These are phyloP conservation scores for Hedya salicella DNA, from an alignment of 2,888 invertebrate genomes.

Conservation along the genomic window DNA sequence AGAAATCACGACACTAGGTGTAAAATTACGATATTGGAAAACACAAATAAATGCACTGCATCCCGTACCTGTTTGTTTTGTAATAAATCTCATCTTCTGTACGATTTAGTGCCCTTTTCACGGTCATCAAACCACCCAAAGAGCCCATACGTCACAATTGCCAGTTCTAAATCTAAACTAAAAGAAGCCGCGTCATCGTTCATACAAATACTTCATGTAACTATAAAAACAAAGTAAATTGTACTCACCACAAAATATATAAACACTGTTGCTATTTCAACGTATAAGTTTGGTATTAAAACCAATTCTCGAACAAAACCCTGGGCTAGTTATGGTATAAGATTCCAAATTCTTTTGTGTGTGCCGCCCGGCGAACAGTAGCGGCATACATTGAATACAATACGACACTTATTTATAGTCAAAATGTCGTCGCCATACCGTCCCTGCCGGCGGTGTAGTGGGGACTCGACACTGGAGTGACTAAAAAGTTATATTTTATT, in stretches of 20 bases:
- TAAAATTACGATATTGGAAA: too few relatives aligned
- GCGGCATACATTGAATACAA: constrained; percentile 44
- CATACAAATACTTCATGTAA: too few relatives aligned
- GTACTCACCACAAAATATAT: constrained; percentile 5
- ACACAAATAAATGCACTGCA: too few relatives aligned
- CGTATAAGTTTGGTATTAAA: constrained; percentile 40
- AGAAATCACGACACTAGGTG: too few relatives aligned
- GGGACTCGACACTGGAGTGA: constrained; percentile 17
- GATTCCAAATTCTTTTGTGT: constrained; percentile 45
- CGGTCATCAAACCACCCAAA: too few relatives aligned
- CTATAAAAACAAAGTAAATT: constrained; percentile 4
- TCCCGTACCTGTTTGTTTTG: too few relatives aligned
- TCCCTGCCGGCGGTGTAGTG: constrained; percentile 31
- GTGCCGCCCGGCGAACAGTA: constrained; percentile 42
- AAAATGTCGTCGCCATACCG: constrained; percentile 44
- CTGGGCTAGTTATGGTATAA: constrained; percentile 44
- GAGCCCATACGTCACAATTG: too few relatives aligned
- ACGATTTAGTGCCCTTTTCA: too few relatives aligned
- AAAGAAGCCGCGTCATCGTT: too few relatives aligned
- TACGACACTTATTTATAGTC: constrained; percentile 44
- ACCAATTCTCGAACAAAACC: constrained; percentile 41
- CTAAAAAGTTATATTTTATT: neutral
- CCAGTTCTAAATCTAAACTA: too few relatives aligned
- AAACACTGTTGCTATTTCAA: constrained; percentile 25
- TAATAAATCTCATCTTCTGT: too few relatives aligned